Base-by-base conservation (phyloP, 2,797 vertebrate species). In the Xenopus petersii region DNA sequence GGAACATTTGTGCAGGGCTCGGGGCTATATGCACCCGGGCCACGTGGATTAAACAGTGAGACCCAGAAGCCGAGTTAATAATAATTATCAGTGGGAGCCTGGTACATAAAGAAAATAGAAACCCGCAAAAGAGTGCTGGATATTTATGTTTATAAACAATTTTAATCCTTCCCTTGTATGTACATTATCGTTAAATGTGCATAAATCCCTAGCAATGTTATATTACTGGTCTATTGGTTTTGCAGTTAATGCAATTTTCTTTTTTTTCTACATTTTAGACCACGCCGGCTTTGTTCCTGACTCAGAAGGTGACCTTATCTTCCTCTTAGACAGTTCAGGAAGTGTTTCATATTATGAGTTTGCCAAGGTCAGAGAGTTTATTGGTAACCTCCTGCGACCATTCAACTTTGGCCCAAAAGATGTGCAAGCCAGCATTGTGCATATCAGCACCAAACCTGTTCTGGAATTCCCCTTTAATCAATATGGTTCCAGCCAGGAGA, bases 291-390 rank as follows among this genome's bases (percentile, higher is more conserved):
- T 74, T 0, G 0, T 65, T 33, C 80, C 87, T 1, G 82, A 87
- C 82, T 88, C 93, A 0, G 92, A 95, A 78, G 97, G 97, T 0
- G 97, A 99, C 16, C 86, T 98, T 75, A 90, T 98, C 80, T 91
- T 99, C 84, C 81, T 99, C 49, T 49, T 99, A 87, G 97, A 99
- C 84, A 97, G 97, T 80, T 99, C 95, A 0, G 95, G 96, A 64
- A 99, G 97, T 0, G 93, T 98, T 74, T 94, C 95, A 0, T 93
- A 90, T 75, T 95, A 98, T 12, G 97, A 99, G 80, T 95, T 96
- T 84, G 92, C 92, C 74, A 83, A 63, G 12, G 86, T 98, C 84
- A 93, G 94, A 62, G 81, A 89, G 64, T 99, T 99, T 85, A 88
- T 99, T 74, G 94, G 94, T 1, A 94, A 95, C 75, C 93, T 99